Base-by-base conservation (phyloP, 2,888 invertebrate species). In the Merodon equestris region DNA sequence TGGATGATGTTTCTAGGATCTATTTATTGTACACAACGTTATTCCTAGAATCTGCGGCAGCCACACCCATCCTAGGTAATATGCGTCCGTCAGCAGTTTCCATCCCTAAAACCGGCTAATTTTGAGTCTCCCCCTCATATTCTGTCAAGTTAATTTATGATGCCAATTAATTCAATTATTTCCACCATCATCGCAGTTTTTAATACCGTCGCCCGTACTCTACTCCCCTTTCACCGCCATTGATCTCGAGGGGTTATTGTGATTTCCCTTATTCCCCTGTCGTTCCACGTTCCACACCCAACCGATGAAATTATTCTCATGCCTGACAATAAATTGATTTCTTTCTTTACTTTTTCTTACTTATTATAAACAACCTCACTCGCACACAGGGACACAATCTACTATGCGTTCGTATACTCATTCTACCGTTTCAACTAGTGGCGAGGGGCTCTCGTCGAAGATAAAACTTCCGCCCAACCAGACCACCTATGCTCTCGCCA, bases 301-400 rank as follows among this genome's bases (percentile, higher is more conserved):
- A 40, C 19, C 51, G 47, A 75, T 75, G 70, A 64, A 75, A 71
- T 47, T 75, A 64, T 71, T 64, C 36, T 36, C 71, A 71, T 56
- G 76, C 64, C 60, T 66, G 64, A 38, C 50, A 66, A 71, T 71
- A 71, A 75, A 75, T 75, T 75, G 70, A 70, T 70, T 75, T 75
- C 53, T 48, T 36, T 5, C 38, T 40, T 38, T 74, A 45, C 18
- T 54, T 42, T 51, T 45, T 27, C 27, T 27, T 7, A 2, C 7
- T 61, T 61, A 18, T 51, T 54, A 66, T 50, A 76, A 76, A 76
- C 72, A 76, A 61, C 66, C 61, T 38, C 27, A 27, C 47, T 36
- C 57, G 44, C 15, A 48, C 50, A 15, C 17, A 1, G 1, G 17
- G 10, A 3, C 40, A 40, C n/a, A 13, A 38, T 36, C 17, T 27